Base-by-base conservation (phyloP, 2,113 vertebrate genomes). In the Heloderma charlesbogerti region DNA sequence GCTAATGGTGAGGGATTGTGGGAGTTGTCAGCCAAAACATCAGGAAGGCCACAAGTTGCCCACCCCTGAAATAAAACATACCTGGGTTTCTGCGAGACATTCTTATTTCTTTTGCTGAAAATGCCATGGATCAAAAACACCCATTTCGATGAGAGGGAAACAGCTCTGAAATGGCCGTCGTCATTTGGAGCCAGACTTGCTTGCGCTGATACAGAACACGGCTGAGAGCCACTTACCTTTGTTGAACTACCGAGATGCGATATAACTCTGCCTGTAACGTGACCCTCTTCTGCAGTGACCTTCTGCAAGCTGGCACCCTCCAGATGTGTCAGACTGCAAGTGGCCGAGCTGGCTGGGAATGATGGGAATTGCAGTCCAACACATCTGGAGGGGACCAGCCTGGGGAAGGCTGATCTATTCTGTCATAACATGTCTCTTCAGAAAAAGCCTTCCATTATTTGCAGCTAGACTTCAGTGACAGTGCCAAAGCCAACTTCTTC, bases 371-470 rank as follows among this genome's bases (percentile, higher is more conserved):
- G 57, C 9, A 60, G 57, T 18, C 57, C 57, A 13, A 18, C 57
- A 60, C 57, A 13, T 63, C 60, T 63, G 60, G 16, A 22, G 18
- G 48, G 18, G 1, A 63, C 60, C 60, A 20, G 20, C 3, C 22
- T 63, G 60, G 60, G 60, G 3, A 22, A 63, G 60, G 60, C 16
- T 4, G 16, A 63, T 22, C 20, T 20, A 18, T 5, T 10, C 87
- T 94, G 93, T 95, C 95, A 94, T 94, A 96, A 96, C 94, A 94
- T 22, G 90, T 86, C 94, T 95, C 92, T 90, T 90, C 90, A 88
- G 89, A 92, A 95, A 93, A 77, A 95, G 87, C 72, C 80, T 91
- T 88, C 88, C 94, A 92, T 95, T 94, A 94, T 92, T 91, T 90
- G 83, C 91, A 93, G 92, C 88, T 92, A 93, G 82, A 89, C 72